Percentiles rank a stretch among this genome's conserved stretches.
Conservation (phyloP, 2,888 invertebrate species). For the Homarus gammarus region DNA sequence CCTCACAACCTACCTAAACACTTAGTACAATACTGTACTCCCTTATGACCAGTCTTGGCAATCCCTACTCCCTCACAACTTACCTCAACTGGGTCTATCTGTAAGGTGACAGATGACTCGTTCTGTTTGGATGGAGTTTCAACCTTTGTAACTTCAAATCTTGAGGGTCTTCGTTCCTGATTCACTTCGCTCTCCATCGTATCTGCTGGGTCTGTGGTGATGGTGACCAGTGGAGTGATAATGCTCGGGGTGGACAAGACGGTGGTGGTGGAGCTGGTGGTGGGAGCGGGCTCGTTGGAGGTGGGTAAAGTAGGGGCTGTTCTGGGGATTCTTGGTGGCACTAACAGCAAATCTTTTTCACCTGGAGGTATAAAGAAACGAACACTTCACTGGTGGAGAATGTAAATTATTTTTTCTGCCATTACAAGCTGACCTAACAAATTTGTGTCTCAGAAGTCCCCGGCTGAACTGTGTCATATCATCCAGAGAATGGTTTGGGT, state of each 20-base stretch:
- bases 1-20: too few relatives aligned
- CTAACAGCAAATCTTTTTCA: background rate
- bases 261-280: background rate
- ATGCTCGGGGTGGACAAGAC: background rate
- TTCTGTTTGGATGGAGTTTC: constrained; percentile 58
- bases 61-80: constrained; percentile 5
- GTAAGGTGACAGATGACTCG: constrained; percentile 62
- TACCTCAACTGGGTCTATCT: constrained; percentile 70
- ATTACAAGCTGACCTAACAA: too few relatives aligned
- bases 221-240: background rate
- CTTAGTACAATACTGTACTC: too few relatives aligned
- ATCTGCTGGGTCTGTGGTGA: background rate
- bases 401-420: background rate
- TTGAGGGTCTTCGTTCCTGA: constrained; percentile 84
- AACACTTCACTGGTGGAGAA: background rate
- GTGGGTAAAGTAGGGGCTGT: background rate
- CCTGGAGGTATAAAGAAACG: background rate
- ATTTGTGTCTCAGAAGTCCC: too few relatives aligned
- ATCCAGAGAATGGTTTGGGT: too few relatives aligned
- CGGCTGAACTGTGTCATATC: too few relatives aligned
- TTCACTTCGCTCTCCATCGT: constrained; percentile 60
- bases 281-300: background rate
- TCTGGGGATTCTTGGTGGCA: background rate
- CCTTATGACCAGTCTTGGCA: too few relatives aligned
- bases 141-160: constrained; percentile 85